Percentiles rank a stretch among this genome's conserved stretches.
Evolutionary conservation across 2,113 vertebrate genomes (phyloP).

Genomic region (Dermatemys mawii): DNA sequence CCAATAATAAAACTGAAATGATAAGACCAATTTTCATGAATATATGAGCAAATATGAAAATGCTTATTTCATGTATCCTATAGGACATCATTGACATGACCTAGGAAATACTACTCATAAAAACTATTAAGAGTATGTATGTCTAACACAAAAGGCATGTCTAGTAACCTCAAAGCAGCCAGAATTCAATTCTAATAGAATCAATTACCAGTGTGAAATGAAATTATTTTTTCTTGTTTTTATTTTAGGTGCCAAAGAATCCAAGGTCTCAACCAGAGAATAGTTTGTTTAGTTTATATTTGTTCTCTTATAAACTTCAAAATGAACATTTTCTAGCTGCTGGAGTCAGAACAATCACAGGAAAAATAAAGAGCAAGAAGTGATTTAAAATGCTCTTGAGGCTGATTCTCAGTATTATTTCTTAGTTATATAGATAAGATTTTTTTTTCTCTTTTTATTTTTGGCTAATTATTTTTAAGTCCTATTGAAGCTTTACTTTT

Average conservation of each 20-base stretch:
- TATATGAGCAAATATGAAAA: background rate
- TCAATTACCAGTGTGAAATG: constrained; percentile 50
- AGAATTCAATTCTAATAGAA: constrained; percentile 54
- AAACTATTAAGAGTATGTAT: background rate
- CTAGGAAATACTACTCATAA: background rate
- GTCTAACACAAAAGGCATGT: constrained; percentile 32
- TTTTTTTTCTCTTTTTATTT: background rate
- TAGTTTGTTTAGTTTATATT: constrained; percentile 48
- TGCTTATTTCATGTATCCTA: background rate
- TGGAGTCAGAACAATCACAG: background rate
- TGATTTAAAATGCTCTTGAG: constrained; percentile 27
- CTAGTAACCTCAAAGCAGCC: constrained; percentile 45
- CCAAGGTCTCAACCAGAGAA: constrained; percentile 57
- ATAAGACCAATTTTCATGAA: background rate
- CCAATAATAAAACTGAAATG: background rate
- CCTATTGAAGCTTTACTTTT: background rate
- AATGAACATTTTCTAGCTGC: background rate
- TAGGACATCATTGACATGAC: background rate
- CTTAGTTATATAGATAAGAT: background rate
- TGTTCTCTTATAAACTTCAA: constrained; percentile 37
- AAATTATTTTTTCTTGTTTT: constrained; percentile 60
- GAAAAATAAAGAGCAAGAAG: background rate
- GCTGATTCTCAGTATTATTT: background rate
- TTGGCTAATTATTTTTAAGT: background rate
- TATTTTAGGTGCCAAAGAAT: constrained; percentile 65